Percentiles rank a stretch among this genome's conserved stretches.
Evolutionary conservation across 2,888 invertebrate genomes (phyloP).

Genomic region (Muschampia plurimacula): DNA sequence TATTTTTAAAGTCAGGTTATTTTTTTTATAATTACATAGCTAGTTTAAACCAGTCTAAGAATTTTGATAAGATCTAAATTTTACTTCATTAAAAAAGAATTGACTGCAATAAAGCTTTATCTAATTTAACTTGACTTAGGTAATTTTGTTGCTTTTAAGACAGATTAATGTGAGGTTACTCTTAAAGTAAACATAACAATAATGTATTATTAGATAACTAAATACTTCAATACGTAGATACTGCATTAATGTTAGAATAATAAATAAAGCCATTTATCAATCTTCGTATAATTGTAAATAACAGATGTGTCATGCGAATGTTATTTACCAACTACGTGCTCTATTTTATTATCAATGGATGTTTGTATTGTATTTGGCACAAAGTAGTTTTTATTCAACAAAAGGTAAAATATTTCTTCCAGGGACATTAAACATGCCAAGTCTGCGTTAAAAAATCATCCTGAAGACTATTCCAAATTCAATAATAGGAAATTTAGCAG

Average conservation of each 20-base stretch:
- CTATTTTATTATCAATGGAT: constrained; percentile 46
- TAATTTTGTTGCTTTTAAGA: too few relatives aligned
- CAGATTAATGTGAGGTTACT: neutral
- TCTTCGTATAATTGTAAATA: neutral
- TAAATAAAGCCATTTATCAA: neutral
- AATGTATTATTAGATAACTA: neutral
- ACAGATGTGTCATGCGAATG: constrained; percentile 36
- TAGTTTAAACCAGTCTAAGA: too few relatives aligned
- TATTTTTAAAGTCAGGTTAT: too few relatives aligned
- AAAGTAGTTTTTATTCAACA: constrained; percentile 9
- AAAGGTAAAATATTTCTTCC: neutral
- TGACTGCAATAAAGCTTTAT: too few relatives aligned
- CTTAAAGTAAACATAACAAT: neutral
- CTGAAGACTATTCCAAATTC: neutral
- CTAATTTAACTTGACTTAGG: too few relatives aligned
- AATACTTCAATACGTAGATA: neutral
- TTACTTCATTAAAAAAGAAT: too few relatives aligned
- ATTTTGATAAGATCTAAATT: too few relatives aligned
- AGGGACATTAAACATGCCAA: neutral
- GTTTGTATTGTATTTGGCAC: constrained; percentile 14
- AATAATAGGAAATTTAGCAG: constrained; percentile 64
- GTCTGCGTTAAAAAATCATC: neutral
- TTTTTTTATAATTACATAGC: too few relatives aligned
- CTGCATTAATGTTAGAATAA: neutral
- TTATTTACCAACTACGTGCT: constrained; percentile 45